Conservation (phyloP, 2,888 invertebrate genomes). For the Hirtodrosophila histrioides region DNA sequence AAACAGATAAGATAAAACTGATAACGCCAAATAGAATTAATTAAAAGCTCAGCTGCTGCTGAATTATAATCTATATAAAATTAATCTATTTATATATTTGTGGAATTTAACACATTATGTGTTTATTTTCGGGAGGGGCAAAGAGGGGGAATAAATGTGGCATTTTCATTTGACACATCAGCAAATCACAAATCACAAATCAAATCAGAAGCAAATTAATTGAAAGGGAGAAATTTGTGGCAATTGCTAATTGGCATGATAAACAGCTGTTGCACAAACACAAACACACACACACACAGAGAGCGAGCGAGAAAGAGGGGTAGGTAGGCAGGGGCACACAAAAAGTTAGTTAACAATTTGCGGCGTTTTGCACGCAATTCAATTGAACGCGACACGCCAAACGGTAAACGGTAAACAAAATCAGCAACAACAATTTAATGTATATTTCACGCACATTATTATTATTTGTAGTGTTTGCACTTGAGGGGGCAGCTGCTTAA, state of each 20-base stretch:
- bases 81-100: too few relatives aligned
- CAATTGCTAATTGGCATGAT: conserved; percentile 50
- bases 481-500: conserved; percentile 9
- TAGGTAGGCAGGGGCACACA: too few relatives aligned
- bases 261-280: conserved; percentile 53
- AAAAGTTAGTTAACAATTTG: conserved; percentile 20
- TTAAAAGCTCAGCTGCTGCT: too few relatives aligned
- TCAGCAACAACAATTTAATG: conserved; percentile 25
- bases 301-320: too few relatives aligned
- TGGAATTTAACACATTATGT: too few relatives aligned
- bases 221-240: neutral
- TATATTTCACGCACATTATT: conserved; percentile 40
- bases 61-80: too few relatives aligned
- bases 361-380: conserved; percentile 61
- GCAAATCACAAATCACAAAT: conserved; percentile 38
- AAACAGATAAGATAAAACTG: neutral
- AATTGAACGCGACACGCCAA: conserved; percentile 67
- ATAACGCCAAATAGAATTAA: too few relatives aligned
- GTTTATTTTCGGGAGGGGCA: too few relatives aligned
- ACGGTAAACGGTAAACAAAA: conserved; percentile 45
- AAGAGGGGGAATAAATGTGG: too few relatives aligned
- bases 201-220: conserved; percentile 26
- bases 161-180: conserved; percentile 32
- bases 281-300: neutral
- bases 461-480: conserved; percentile 14